These are phyloP conservation scores for Rhagophthalmus giganteus DNA, from an alignment of 2,888 invertebrate species.

Conservation along the genomic window DNA sequence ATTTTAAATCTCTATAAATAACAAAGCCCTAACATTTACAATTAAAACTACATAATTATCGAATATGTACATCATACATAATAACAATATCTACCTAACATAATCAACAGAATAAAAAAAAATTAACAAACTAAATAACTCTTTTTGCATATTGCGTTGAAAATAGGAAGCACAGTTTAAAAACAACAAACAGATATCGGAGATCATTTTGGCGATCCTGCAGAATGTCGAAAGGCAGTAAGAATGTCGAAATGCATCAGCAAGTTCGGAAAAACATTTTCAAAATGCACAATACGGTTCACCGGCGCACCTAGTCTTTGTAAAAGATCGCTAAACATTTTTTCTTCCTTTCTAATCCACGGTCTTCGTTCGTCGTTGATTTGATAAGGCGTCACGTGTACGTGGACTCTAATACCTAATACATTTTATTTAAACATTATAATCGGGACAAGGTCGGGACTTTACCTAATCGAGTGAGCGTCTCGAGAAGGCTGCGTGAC, in stretches of 20 bases:
- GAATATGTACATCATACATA: no score
- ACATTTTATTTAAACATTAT: slow-evolving; percentile 6
- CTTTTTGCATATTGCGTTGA: not conserved
- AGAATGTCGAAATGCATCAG: slow-evolving; percentile 79
- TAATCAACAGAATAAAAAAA: no score
- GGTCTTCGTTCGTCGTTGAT: slow-evolving; percentile 76
- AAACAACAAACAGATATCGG: not conserved
- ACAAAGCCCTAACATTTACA: not conserved
- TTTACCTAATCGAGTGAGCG: slow-evolving; percentile 73
- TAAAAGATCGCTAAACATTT: slow-evolving; percentile 70
- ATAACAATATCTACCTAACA: no score
- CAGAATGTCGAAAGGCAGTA: slow-evolving; percentile 46
- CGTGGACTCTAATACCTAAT: slow-evolving; percentile 71
- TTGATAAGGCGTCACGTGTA: slow-evolving; percentile 92
- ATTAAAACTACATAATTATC: not conserved
- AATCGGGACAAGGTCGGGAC: no score
- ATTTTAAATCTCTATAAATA: no score
- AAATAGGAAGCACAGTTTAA: not conserved
- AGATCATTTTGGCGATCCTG: slow-evolving; percentile 23
- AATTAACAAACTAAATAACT: not conserved
- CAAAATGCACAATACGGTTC: slow-evolving; percentile 66
- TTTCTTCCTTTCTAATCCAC: slow-evolving; percentile 85
- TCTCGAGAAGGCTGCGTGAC: slow-evolving; percentile 70
- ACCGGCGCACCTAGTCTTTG: slow-evolving; percentile 69
- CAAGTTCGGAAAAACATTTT: slow-evolving; percentile 60